Evolutionary conservation across 2,888 invertebrate species (phyloP).

Genomic region (Drosophila mayaguana): DNA sequence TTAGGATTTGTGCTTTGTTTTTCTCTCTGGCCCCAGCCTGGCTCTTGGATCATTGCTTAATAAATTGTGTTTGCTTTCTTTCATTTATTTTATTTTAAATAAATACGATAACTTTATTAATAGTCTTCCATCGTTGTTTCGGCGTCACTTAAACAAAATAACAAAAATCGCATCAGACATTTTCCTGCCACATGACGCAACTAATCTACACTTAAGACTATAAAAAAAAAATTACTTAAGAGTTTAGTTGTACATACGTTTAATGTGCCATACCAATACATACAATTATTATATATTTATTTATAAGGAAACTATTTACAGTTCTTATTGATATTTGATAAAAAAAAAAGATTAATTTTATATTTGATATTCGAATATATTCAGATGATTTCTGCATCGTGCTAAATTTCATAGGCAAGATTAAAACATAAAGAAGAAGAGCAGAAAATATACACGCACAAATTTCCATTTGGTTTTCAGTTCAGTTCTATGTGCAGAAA

Average conservation of each 20-base stretch:
- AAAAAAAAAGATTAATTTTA: constrained; percentile 18
- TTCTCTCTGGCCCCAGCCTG: not conserved
- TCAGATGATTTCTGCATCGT: not conserved
- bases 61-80: not conserved
- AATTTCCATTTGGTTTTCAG: constrained; percentile 29
- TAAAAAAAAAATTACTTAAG: constrained; percentile 38
- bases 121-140: constrained; percentile 54
- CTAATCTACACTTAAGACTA: constrained; percentile 46
- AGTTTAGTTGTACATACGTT: not conserved
- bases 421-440: not conserved
- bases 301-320: constrained; percentile 45
- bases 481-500: constrained; percentile 82
- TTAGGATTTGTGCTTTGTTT: constrained; percentile 15
- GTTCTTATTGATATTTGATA: constrained; percentile 21
- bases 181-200: constrained; percentile 23
- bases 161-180: constrained; percentile 45
- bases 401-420: constrained; percentile 5
- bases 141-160: constrained; percentile 47
- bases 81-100: constrained; percentile 48
- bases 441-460: constrained; percentile 9
- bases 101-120: constrained; percentile 75
- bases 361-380: constrained; percentile 8
- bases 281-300: constrained; percentile 18
- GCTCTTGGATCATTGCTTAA: not conserved
- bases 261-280: constrained; percentile 10